Evolutionary conservation across 1,140 invertebrate species (phyloP), one percentile per base, ranked within the genome.

Genomic region (Liolophura sinensis): DNA sequence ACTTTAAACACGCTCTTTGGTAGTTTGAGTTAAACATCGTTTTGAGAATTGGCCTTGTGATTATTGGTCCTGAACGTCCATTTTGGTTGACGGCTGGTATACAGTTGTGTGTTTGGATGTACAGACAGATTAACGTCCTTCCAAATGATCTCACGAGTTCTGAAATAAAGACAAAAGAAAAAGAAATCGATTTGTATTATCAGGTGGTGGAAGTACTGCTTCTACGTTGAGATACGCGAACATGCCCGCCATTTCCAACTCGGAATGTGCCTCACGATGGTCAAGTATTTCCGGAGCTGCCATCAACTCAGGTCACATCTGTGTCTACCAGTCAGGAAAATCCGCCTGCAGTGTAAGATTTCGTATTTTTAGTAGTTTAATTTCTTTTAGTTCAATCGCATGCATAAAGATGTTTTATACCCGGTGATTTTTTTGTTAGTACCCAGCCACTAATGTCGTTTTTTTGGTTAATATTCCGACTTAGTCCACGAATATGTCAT

Each of bases 281-380:
- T 1, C 54, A 20, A 3, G 46, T 12, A 58, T 67, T 20, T 40
- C 49, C 27, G 65, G 65, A 6, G 69, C 64, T 18, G 22, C 58
- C 54, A 70, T 73, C 56, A 60, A 63, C 25, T 47, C 31, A 25
- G 50, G 46, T 4, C 73, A 75, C 60, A 70, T 74, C 60, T 74
- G 73, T 58, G 55, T 74, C 51, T 69, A 54, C 20, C 64, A 69
- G 16, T 22, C 12, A 7, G 31, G 49, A 20, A 60, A 62, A 40
- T 63, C 64, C 0, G 63, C 70, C 14, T 74, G 73, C 64, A 72
- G 58, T 60, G 72, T 73, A 60, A 70, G 71, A 22, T 31, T n/a
- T 18, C 5, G 15, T 15, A 40, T 16, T 20, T 25, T 20, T 59
- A 0, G 11, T 65, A 18, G 22, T 65, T 14, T 14, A 4, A n/a